Base-by-base conservation (phyloP, 2,797 vertebrate genomes). In the Crocidura indochinensis region DNA sequence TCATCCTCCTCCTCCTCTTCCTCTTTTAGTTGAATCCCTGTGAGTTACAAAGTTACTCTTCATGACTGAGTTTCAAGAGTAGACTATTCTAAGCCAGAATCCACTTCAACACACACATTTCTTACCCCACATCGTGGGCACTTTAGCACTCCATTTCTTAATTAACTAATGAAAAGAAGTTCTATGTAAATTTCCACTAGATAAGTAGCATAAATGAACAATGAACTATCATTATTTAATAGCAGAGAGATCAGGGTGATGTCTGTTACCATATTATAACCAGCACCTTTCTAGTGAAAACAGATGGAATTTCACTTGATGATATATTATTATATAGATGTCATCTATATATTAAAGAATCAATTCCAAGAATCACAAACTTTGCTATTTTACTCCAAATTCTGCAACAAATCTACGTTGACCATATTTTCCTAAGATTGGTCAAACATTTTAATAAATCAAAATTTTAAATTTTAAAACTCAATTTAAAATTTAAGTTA, bases 371-470 rank as follows among this genome's bases (percentile, higher is more conserved):
- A 19, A 62, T 15, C 19, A 17, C 6, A 69, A 24, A 78, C 26
- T 71, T 49, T 49, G 62, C 31, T 91, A 78, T 90, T 20, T 51
- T 69, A 88, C 31, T 89, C 17, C 6, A 8, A 85, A 56, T 27
- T 65, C 12, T 72, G 6, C 74, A 38, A 65, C 5, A 79, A 87
- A 0, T 31, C 65, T 65, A 17, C 27, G 4, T 20, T 84, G 27
- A 29, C 8, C 20, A 0, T 26, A 81, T 73, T 80, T 92, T 92
- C 67, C 84, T 62, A 80, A 47, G 10, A 19, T 27, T 62, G 62
- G 15, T 85, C 46, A 87, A 87, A 31, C 29, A 7, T 10, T 2
- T 51, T 51, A 51, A 51, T 51, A 51, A 10, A 51, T 51, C 49
- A 51, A 60, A 60, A 60, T 20, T 5, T 8, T 22, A 6, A 60